phyloP scores from a whole-genome alignment of 2,797 vertebrate species.

The Anas georgica region DNA sequence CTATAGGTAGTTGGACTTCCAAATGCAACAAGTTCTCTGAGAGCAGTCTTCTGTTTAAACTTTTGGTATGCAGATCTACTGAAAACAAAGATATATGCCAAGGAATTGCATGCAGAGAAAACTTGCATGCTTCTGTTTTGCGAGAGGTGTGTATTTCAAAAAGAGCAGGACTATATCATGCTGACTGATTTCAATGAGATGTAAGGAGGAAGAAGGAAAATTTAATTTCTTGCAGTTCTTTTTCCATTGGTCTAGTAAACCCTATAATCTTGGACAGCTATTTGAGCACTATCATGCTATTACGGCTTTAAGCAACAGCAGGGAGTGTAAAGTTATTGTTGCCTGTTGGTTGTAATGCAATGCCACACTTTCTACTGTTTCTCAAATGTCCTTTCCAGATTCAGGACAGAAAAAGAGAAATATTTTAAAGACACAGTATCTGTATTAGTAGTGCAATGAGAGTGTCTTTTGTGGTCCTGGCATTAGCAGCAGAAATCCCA shows the following conservation, averaged over 20 bases:
- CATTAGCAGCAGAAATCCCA: background rate
- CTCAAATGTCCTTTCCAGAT: background rate
- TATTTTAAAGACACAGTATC: background rate
- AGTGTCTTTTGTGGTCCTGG: background rate
- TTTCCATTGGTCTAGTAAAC: background rate
- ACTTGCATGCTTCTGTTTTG: background rate
- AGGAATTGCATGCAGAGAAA: background rate
- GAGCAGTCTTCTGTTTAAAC: background rate
- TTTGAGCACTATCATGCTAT: background rate
- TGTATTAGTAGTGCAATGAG: background rate
- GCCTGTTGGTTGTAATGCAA: background rate
- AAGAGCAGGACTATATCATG: no score
- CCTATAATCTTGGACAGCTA: background rate
- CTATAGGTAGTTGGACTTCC: background rate
- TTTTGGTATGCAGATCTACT: background rate
- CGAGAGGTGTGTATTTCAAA: background rate
- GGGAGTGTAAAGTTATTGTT: background rate
- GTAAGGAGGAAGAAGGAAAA: background rate
- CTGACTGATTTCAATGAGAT: background rate
- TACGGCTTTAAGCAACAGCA: background rate
- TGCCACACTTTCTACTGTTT: accelerated
- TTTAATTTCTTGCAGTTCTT: background rate
- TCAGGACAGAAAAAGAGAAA: background rate
- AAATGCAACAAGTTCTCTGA: background rate
- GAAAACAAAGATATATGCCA: background rate